Base-by-base conservation (phyloP, 2,113 vertebrate genomes). In the Anoplopoma fimbria region DNA sequence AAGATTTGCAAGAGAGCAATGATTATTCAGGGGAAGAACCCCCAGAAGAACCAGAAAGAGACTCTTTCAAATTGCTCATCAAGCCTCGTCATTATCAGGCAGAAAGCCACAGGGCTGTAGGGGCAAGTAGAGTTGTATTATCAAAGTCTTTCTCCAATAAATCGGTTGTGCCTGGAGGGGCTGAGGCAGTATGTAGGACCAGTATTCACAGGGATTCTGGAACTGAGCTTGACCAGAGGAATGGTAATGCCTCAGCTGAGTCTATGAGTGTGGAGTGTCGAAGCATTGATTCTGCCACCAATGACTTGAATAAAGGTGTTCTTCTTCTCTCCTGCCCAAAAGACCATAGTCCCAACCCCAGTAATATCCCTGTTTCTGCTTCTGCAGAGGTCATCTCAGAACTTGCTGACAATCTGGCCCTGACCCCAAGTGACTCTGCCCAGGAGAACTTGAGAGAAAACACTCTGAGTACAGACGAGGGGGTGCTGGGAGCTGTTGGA, bases 281-380 rank as follows among this genome's bases (percentile, higher is more conserved):
- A 82, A 79, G 49, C 47, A 58, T 5, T 62, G 93, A 92, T 17
- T 72, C 86, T 14, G 93, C 91, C 47, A 96, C 95, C 60, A 96
- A 96, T 92, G 95, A 96, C 75, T 91, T 96, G 23, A 96, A 96
- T 85, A 96, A 96, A 85, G 95, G 95, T 40, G 93, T 95, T 36
- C 93, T 92, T 71, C 83, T 94, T 75, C 83, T 95, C 36, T 94
- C 94, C 40, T 90, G 91, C 38, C 92, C 94, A 29, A 96, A 94
- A 92, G 95, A 96, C 7, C 75, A 89, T 2, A 92, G 87, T 64
- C 89, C 93, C 49, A 95, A 93, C 77, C 92, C 89, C 73, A 96
- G 95, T 84, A 96, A 96, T 73, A 96, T 96, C 77, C 95, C 95
- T 10, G 82, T 96, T 51, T 94, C 93, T 62, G 81, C 90, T 38